These are phyloP conservation scores for Thereva nobilitata DNA, from an alignment of 2,888 invertebrate genomes.

Conservation along the genomic window DNA sequence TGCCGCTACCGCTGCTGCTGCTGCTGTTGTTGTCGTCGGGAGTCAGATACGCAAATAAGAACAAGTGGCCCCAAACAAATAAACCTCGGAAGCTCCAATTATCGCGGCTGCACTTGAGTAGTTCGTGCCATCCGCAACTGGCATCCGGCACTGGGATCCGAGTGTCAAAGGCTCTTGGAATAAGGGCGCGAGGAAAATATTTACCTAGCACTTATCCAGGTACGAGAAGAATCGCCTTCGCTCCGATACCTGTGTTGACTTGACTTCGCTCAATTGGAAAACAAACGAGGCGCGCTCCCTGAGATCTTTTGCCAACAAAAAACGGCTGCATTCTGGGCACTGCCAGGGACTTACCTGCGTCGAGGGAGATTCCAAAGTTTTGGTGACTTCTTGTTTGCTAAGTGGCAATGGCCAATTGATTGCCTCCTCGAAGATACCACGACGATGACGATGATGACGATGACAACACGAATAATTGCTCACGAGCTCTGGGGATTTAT, in stretches of 20 bases:
- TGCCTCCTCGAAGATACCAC: constrained; percentile 26
- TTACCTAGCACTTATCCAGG: constrained; percentile 24
- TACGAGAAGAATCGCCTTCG: constrained; percentile 15
- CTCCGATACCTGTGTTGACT: constrained; percentile 19
- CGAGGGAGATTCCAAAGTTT: not conserved
- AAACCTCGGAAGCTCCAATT: constrained; percentile 25
- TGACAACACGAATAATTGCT: constrained; percentile 26
- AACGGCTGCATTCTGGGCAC: not conserved
- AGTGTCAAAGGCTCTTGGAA: constrained; percentile 2
- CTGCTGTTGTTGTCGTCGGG: too few relatives aligned
- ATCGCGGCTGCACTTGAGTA: constrained; percentile 2
- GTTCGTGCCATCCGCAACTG: constrained; percentile 10
- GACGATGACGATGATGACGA: constrained; percentile 25
- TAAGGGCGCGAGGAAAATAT: constrained; percentile 32
- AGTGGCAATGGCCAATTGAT: constrained; percentile 32
- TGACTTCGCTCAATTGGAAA: constrained; percentile 23
- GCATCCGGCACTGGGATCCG: not conserved
- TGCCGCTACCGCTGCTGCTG: not conserved
- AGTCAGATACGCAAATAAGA: not conserved
- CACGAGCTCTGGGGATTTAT: constrained; percentile 21
- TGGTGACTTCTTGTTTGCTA: constrained; percentile 10
- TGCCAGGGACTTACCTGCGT: not conserved
- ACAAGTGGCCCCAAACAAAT: constrained; percentile 26
- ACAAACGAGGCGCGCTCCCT: constrained; percentile 15
- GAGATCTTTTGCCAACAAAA: constrained; percentile 5